phyloP scores from a whole-genome alignment of 1,140 invertebrate genomes.

The Micrasema minimum region DNA sequence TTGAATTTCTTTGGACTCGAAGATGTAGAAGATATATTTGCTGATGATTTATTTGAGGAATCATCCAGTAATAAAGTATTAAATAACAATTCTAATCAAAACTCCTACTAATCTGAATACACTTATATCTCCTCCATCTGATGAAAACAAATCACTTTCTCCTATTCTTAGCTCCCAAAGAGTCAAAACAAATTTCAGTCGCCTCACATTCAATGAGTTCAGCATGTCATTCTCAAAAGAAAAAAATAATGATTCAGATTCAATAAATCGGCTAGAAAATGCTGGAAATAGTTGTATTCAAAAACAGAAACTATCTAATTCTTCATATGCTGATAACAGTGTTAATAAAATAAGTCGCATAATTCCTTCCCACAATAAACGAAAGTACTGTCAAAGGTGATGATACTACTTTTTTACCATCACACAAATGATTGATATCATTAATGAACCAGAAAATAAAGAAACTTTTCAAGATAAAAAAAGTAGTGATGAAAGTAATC shows the following conservation, averaged over 20 bases:
- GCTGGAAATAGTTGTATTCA: neutral
- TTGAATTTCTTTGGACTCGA: conserved; percentile 61
- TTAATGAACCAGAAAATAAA: conserved; percentile 21
- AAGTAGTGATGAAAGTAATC: conserved; percentile 40
- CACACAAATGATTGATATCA: conserved; percentile 45
- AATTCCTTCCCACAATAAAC: neutral
- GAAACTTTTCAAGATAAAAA: conserved; percentile 9
- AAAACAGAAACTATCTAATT: neutral
- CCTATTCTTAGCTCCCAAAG: conserved; percentile 41
- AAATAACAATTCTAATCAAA: conserved; percentile 14
- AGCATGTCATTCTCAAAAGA: neutral
- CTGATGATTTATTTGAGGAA: conserved; percentile 56
- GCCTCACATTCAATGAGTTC: neutral
- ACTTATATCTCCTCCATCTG: conserved; percentile 1
- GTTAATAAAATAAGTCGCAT: conserved; percentile 2
- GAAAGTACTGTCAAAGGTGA: conserved; percentile 8
- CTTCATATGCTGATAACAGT: neutral
- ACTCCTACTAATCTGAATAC: conserved; percentile 1
- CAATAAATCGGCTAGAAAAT: neutral
- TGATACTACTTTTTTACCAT: conserved; percentile 34
- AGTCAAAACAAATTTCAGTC: conserved; percentile 5
- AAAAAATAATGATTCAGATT: neutral
- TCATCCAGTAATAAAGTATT: conserved; percentile 26
- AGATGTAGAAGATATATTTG: conserved; percentile 63
- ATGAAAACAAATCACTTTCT: conserved; percentile 22